Evolutionary conservation across 2,797 vertebrate genomes (phyloP).

Genomic region (Tiaroga cobitis): DNA sequence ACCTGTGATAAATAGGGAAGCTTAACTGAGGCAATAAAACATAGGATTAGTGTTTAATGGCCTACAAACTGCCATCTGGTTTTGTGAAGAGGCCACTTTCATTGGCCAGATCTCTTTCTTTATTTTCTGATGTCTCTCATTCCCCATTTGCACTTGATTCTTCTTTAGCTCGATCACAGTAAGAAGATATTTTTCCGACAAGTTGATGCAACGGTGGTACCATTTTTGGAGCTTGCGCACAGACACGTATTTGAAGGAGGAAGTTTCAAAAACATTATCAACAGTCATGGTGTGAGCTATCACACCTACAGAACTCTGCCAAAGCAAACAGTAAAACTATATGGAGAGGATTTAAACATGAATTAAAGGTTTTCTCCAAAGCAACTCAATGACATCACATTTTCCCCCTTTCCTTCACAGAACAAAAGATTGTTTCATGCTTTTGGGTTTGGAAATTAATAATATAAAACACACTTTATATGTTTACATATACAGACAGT

Average conservation of each 20-base stretch:
- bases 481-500: no score
- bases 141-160: constrained; percentile 41
- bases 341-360: constrained; percentile 37
- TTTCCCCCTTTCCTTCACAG: not conserved
- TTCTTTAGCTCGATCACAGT: constrained; percentile 13
- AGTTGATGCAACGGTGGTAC: constrained; percentile 9
- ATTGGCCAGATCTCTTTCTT: constrained; percentile 59
- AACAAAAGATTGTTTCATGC: not conserved
- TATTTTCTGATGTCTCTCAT: constrained; percentile 26
- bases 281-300: constrained; percentile 53
- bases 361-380: constrained; percentile 2
- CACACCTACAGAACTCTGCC: constrained; percentile 40
- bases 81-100: constrained; percentile 70
- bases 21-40: constrained; percentile 81
- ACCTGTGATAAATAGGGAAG: constrained; percentile 81
- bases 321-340: constrained; percentile 23
- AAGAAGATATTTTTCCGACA: constrained; percentile 37
- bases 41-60: constrained; percentile 79
- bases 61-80: constrained; percentile 75
- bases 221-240: constrained; percentile 32
- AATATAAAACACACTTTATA: not conserved
- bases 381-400: not conserved
- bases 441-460: not conserved
- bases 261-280: constrained; percentile 55
- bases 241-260: constrained; percentile 53